Conservation (phyloP, 1,140 invertebrate species). For the Drosophila dunni region DNA sequence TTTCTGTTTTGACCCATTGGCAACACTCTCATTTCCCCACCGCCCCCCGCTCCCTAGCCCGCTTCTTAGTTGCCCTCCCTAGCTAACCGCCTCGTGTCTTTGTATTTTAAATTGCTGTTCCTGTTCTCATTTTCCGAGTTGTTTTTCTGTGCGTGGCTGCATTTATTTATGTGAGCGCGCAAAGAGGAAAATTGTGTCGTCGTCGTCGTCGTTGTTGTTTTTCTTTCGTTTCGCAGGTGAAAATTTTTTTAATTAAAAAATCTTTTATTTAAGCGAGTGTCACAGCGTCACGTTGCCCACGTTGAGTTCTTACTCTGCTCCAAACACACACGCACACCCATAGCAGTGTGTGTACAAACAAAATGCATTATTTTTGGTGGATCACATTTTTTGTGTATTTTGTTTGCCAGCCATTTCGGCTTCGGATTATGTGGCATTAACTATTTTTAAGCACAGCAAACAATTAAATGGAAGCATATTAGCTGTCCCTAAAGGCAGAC, state of each 20-base stretch:
- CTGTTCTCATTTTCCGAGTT: conserved; percentile 45
- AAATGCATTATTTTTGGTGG: conserved; percentile 39
- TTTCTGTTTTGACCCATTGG: conserved; percentile 74
- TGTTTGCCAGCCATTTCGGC: not conserved
- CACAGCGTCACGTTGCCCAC: conserved; percentile 32
- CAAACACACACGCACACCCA: not conserved
- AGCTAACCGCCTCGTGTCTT: conserved; percentile 64
- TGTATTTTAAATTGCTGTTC: conserved; percentile 77
- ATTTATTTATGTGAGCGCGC: conserved; percentile 72
- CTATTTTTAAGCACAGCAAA: conserved; percentile 33
- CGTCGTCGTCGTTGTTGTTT: conserved; percentile 1
- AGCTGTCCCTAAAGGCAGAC: conserved; percentile 8
- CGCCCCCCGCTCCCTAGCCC: not conserved
- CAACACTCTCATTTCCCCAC: conserved; percentile 14
- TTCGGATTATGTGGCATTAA: conserved; percentile 49
- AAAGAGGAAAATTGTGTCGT: conserved; percentile 80
- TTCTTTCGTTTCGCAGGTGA: conserved; percentile 60
- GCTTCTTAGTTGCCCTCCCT: conserved; percentile 9
- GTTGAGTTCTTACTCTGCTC: not conserved
- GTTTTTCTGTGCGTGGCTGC: conserved; percentile 44
- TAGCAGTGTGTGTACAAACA: conserved; percentile 8
- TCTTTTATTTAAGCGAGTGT: conserved; percentile 79
- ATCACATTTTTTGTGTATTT: conserved; percentile 5
- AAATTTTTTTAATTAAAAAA: conserved; percentile 82
- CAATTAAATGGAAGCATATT: conserved; percentile 37